Base-by-base conservation (phyloP, 2,797 vertebrate genomes). In the Clarias pachynema region DNA sequence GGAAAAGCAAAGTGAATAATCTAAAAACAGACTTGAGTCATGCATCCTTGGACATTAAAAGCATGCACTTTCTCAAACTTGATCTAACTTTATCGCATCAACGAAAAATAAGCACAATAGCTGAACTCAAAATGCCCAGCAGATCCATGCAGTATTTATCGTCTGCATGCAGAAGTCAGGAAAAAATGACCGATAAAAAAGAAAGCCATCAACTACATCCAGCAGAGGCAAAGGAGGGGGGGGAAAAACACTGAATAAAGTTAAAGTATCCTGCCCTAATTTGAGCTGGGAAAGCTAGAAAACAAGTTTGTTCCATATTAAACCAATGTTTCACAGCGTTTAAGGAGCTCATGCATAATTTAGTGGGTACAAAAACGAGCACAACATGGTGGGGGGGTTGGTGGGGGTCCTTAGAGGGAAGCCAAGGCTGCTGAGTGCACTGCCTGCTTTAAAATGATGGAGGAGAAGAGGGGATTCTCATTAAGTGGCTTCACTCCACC, bases 321-420 rank as follows among this genome's bases (percentile, higher is more conserved):
- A 92, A 89, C 90, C 90, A 91, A 92, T 91, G 90, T 91, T 92
- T 92, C 91, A 92, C 88, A 57, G 88, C 88, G 85, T 91, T 90
- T 90, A 90, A 92, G 89, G 89, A 89, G 89, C 90, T 88, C 88
- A 90, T 92, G 87, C 89, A 92, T 92, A 90, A 92, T 92, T 92
- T 90, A 92, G 84, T 85, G 83, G 74, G 79, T 89, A 90, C 89
- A 88, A 89, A 90, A 90, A 90, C 82, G 88, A 91, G 88, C 88
- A 89, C 87, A 90, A 88, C 86, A 81, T 86, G 79, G 84, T 18
- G 82, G 75, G 81, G 74, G 74, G 37, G 53, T 79, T 77, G 73
- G 80, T 29, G 85, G 85, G 88, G 87, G 88, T 89, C 86, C 85
- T 85, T 82, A 85, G 86, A 88, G 86, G 88, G 62, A 88, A 84